Evolutionary conservation across 1,140 invertebrate species (phyloP).

Genomic region (Atta cephalotes): DNA sequence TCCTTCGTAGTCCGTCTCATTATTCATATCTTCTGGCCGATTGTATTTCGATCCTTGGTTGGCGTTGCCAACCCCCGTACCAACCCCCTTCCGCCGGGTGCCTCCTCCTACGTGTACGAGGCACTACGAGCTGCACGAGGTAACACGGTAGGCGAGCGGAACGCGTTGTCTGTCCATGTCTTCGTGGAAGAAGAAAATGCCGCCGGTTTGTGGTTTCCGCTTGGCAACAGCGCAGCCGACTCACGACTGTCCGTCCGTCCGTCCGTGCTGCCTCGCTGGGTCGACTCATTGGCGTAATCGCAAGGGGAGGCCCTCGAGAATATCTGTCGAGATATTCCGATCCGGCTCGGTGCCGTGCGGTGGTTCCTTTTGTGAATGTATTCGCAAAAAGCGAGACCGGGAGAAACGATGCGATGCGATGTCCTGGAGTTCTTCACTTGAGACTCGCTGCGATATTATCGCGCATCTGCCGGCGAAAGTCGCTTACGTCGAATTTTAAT

Average conservation of each 20-base stretch:
- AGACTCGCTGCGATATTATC: conserved; percentile 44
- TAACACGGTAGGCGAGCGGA: conserved; percentile 55
- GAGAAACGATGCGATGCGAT: conserved; percentile 7
- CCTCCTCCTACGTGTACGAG: conserved; percentile 24
- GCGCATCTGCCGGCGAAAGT: conserved; percentile 56
- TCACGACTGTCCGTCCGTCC: conserved; percentile 55
- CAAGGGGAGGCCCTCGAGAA: conserved; percentile 40
- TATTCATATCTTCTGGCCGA: conserved; percentile 24
- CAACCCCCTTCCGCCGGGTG: conserved; percentile 4
- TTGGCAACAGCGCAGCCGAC: conserved; percentile 79
- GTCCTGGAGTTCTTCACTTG: not conserved
- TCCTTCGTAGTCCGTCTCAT: not conserved
- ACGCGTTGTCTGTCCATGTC: conserved; percentile 51
- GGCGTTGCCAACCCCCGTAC: not conserved
- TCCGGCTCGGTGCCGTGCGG: not conserved
- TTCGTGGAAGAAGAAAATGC: conserved; percentile 76
- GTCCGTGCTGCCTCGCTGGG: conserved; percentile 71
- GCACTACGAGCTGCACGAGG: not conserved
- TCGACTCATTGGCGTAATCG: conserved; percentile 73
- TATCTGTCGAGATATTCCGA: not conserved
- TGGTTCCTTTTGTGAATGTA: conserved; percentile 52
- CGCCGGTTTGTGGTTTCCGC: conserved; percentile 76
- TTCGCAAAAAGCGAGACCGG: conserved; percentile 40
- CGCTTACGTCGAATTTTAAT: conserved; percentile 33
- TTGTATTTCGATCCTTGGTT: conserved; percentile 51